Conservation (phyloP, 2,113 vertebrate genomes). For the Galeopterus variegatus region DNA sequence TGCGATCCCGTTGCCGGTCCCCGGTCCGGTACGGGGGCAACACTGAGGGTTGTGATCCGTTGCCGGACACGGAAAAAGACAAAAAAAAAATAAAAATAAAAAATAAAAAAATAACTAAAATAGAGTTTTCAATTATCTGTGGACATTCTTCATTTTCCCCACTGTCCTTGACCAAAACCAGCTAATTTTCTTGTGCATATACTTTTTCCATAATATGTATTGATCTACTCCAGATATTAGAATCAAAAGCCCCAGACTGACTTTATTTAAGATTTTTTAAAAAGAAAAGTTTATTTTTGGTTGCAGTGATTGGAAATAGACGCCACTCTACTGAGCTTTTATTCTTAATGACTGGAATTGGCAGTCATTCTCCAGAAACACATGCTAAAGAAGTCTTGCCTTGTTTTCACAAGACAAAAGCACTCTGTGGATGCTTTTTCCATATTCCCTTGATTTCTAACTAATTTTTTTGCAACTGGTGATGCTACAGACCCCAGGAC, state of each 20-base stretch:
- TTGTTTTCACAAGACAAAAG: slow-evolving; percentile 30
- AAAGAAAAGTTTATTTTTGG: slow-evolving; percentile 56
- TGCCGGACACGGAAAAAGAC: no score
- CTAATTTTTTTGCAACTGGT: not conserved
- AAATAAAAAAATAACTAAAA: not conserved
- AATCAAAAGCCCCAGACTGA: not conserved
- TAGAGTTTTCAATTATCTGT: not conserved
- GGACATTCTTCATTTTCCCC: not conserved
- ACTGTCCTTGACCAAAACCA: not conserved
- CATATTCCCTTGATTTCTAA: not conserved
- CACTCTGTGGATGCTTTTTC: not conserved
- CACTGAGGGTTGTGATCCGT: no score
- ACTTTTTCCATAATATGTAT: not conserved
- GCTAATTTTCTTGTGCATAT: slow-evolving; percentile 32
- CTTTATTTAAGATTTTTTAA: slow-evolving; percentile 17
- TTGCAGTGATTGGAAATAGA: slow-evolving; percentile 38
- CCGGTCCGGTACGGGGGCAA: no score
- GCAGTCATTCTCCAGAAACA: not conserved
- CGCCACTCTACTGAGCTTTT: slow-evolving; percentile 36
- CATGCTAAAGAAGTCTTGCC: slow-evolving; percentile 26
- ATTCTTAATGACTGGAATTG: slow-evolving; percentile 60
- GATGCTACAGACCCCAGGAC: not conserved
- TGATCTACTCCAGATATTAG: slow-evolving; percentile 32
- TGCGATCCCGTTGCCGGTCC: no score
- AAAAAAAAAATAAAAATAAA: no score